Evolutionary conservation across 2,113 vertebrate genomes (phyloP).

Genomic region (Ptyas mucosa): DNA sequence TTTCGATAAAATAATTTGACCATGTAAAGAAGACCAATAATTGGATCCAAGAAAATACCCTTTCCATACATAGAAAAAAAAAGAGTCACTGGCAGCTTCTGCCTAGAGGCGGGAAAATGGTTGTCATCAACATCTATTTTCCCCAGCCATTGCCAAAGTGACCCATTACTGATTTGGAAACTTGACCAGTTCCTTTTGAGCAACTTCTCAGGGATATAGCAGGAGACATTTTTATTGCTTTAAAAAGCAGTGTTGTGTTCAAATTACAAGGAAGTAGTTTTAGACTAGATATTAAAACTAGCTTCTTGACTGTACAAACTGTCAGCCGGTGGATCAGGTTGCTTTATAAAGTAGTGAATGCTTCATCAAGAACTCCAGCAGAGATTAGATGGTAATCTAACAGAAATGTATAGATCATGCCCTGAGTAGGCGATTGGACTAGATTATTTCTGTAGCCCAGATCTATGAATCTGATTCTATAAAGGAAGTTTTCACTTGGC

Average conservation of each 20-base stretch:
- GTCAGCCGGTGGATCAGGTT: not conserved
- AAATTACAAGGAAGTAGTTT: not conserved
- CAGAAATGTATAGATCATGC: not conserved
- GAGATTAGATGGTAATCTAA: not conserved
- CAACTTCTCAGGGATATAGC: not conserved
- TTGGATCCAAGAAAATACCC: not conserved
- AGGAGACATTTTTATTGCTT: not conserved
- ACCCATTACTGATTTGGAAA: not conserved
- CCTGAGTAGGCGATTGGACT: not conserved
- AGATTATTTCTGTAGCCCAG: not conserved
- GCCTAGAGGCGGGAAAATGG: not conserved
- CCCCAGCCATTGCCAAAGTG: not conserved
- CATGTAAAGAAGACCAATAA: not conserved
- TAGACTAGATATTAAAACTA: not conserved
- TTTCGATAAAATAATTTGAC: not conserved
- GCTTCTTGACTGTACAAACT: not conserved
- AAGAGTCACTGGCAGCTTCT: not conserved
- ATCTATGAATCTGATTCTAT: not conserved
- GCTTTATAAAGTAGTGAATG: not conserved
- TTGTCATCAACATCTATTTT: not conserved
- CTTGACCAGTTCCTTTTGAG: not conserved
- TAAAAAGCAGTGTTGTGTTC: not conserved
- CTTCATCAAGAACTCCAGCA: not conserved
- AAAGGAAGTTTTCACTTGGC: not conserved
- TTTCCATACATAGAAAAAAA: not conserved